Percentiles rank a stretch among this genome's conserved stretches.
These are phyloP conservation scores for Clinocottus analis DNA, from an alignment of 2,113 vertebrate species.

Conservation along the genomic window DNA sequence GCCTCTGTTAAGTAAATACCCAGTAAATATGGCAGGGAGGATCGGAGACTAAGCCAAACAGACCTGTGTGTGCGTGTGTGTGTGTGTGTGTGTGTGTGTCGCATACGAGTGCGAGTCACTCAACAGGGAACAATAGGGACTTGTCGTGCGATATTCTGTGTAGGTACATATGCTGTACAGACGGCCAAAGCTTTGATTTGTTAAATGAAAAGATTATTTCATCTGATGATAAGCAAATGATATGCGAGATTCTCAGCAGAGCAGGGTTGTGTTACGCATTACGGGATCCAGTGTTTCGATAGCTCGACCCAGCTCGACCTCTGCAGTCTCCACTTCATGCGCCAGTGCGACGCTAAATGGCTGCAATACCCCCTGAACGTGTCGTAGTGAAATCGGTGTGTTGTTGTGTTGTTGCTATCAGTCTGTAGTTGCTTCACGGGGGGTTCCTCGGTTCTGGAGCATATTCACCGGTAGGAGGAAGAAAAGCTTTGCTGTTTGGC, in stretches of 20 bases:
- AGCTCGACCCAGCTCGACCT: background rate
- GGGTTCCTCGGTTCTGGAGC: background rate
- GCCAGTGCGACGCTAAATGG: background rate
- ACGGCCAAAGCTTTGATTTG: constrained; percentile 34
- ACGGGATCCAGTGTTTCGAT: constrained; percentile 4
- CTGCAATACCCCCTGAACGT: background rate
- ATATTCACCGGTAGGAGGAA: background rate
- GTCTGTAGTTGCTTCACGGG: background rate
- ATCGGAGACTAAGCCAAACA: constrained; percentile 92
- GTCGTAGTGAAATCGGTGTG: background rate
- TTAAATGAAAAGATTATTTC: constrained; percentile 32
- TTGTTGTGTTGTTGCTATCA: background rate
- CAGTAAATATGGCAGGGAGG: constrained; percentile 95
- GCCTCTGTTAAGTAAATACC: constrained; percentile 97
- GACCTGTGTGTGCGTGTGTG: constrained; percentile 64
- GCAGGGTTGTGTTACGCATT: background rate
- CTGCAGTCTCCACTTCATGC: background rate
- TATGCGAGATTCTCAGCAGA: background rate
- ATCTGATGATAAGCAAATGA: constrained; percentile 2
- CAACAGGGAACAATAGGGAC: constrained; percentile 85
- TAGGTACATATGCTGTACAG: constrained; percentile 1
- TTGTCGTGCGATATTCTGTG: constrained; percentile 74
- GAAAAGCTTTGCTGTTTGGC: background rate
- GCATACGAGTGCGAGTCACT: constrained; percentile 68
- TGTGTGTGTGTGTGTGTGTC: constrained; percentile 31